Conservation (phyloP, 2,888 invertebrate species). For the Napeogenes inachia region DNA sequence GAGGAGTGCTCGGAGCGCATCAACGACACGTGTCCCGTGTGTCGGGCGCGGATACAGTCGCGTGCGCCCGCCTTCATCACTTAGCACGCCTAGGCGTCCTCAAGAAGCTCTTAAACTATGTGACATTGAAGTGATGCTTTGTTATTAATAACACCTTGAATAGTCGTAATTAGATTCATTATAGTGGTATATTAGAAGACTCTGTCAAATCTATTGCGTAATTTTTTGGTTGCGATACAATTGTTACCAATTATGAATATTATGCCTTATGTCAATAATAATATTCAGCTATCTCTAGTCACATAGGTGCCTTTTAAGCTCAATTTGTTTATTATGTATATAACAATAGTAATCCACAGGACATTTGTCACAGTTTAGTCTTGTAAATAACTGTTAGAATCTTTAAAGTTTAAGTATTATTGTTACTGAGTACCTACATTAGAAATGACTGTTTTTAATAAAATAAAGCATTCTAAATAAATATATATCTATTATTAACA, state of each 20-base stretch:
- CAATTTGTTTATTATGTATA: neutral
- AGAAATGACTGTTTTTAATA: conserved; percentile 43
- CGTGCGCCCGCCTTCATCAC: conserved; percentile 87
- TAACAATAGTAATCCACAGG: neutral
- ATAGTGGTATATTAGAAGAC: no score
- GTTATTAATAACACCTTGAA: no score
- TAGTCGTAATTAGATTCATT: no score
- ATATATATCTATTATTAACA: conserved; percentile 22
- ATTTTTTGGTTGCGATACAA: no score
- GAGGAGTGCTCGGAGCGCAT: conserved; percentile 89
- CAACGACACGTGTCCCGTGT: conserved; percentile 85
- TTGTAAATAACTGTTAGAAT: conserved; percentile 9
- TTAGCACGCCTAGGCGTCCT: conserved; percentile 45
- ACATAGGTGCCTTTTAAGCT: neutral
- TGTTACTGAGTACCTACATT: neutral
- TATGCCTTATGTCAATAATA: no score
- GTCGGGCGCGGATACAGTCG: conserved; percentile 82
- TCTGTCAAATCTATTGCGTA: no score
- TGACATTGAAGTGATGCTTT: no score
- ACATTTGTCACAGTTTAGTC: neutral
- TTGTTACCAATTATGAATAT: no score
- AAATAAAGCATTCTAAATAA: conserved; percentile 23
- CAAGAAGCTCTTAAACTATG: neutral
- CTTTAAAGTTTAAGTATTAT: conserved; percentile 11
- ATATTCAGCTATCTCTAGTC: no score